These are phyloP conservation scores for Melopsittacus undulatus DNA, from an alignment of 2,797 vertebrate genomes.

Conservation along the genomic window DNA sequence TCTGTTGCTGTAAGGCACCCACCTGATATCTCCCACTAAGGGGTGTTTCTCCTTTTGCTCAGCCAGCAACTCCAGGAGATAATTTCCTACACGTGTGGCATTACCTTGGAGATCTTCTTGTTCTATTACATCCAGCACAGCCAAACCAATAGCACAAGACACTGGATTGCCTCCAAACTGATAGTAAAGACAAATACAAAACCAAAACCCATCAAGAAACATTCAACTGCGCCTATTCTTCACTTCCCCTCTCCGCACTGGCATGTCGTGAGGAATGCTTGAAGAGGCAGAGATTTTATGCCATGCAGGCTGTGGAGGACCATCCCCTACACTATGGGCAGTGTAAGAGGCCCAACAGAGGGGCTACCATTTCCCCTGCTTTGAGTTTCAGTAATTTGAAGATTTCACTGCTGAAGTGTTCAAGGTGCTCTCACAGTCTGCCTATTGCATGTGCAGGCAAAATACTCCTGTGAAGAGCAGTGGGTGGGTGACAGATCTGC, in stretches of 20 bases:
- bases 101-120: constrained; percentile 92
- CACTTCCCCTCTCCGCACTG: not conserved
- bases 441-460: not conserved
- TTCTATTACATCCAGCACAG: constrained; percentile 90
- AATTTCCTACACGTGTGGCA: constrained; percentile 85
- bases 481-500: not conserved
- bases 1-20: not conserved
- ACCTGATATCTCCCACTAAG: constrained; percentile 94
- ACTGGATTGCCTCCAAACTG: constrained; percentile 98
- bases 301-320: not conserved
- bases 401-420: not conserved
- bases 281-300: not conserved
- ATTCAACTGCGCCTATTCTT: not conserved
- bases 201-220: not conserved
- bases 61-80: constrained; percentile 83
- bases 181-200: not conserved
- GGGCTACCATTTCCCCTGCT: not conserved
- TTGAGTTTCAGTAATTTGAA: not conserved
- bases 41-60: constrained; percentile 87
- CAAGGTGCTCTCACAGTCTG: not conserved
- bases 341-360: not conserved
- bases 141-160: constrained; percentile 93
- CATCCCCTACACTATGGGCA: not conserved
- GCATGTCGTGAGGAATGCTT: not conserved
- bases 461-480: not conserved